phyloP scores from a whole-genome alignment of 2,888 invertebrate species.

The Colletes collaris region DNA sequence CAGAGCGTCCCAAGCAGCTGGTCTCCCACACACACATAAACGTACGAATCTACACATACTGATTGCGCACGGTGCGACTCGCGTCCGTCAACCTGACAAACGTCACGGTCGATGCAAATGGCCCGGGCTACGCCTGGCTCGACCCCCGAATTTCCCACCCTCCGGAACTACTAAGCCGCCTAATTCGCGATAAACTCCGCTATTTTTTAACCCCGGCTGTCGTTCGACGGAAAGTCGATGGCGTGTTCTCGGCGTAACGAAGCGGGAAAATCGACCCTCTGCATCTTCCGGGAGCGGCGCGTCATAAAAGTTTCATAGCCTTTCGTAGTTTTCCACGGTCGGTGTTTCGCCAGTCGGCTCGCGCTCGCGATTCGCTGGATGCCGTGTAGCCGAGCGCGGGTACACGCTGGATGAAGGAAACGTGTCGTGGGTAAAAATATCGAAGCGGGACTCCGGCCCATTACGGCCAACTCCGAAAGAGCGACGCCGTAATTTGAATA shows the following conservation, averaged over 20 bases:
- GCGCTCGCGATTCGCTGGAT: no score
- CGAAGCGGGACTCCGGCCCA: slow-evolving; percentile 1
- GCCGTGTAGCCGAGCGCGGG: no score
- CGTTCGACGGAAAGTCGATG: no score
- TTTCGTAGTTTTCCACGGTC: neutral
- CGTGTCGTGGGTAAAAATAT: no score
- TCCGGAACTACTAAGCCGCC: slow-evolving; percentile 24
- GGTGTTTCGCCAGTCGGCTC: no score
- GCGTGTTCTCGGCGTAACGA: no score
- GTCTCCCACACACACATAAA: no score
- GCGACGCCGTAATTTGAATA: slow-evolving; percentile 53
- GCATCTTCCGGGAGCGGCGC: no score
- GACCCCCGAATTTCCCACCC: slow-evolving; percentile 3
- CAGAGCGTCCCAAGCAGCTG: slow-evolving; percentile 14
- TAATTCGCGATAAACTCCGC: slow-evolving; percentile 38
- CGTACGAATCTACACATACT: slow-evolving; percentile 4
- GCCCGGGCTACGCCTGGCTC: slow-evolving; percentile 10
- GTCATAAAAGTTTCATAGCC: no score
- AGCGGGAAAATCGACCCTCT: no score
- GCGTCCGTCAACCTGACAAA: slow-evolving; percentile 53
- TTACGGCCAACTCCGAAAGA: slow-evolving; percentile 30
- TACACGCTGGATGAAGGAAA: no score
- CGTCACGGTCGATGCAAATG: slow-evolving; percentile 47
- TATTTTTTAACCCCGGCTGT: slow-evolving; percentile 21
- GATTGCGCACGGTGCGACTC: slow-evolving; percentile 46